Percentiles rank a stretch among this genome's conserved stretches.
Evolutionary conservation across 2,113 vertebrate species (phyloP).

Genomic region (Illadopsis cleaveri): DNA sequence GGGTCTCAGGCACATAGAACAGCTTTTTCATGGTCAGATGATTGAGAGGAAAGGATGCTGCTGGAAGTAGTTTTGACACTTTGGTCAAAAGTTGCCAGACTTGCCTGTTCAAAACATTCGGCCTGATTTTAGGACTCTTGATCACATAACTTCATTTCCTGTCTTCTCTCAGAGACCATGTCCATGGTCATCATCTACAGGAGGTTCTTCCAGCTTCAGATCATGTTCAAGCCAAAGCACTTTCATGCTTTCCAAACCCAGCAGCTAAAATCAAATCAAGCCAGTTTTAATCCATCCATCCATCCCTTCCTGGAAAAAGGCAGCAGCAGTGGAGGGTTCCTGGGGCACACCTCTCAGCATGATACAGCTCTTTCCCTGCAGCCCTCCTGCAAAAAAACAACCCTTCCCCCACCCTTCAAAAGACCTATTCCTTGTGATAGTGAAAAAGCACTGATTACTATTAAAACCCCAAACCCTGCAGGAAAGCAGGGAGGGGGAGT

Average conservation of each 20-base stretch:
- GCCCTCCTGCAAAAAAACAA: background rate
- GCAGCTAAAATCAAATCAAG: background rate
- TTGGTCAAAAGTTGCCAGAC: background rate
- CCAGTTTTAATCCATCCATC: background rate
- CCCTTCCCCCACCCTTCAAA: background rate
- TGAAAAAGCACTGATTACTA: slow-evolving; percentile 37
- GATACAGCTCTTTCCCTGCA: background rate
- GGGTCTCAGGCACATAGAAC: background rate
- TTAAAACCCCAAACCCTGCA: slow-evolving; percentile 52
- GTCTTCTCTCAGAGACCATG: background rate
- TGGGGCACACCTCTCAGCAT: background rate
- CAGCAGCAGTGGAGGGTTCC: background rate
- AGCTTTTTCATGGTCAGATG: background rate
- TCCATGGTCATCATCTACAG: background rate
- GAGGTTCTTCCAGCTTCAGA: background rate
- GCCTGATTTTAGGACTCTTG: background rate
- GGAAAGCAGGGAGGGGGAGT: slow-evolving; percentile 40
- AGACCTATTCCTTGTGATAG: slow-evolving; percentile 6
- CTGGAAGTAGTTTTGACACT: background rate
- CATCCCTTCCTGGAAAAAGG: background rate
- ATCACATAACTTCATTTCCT: background rate
- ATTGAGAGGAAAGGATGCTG: background rate
- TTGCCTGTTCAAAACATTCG: background rate
- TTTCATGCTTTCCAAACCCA: background rate
- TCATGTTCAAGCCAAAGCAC: background rate